Evolutionary conservation across 2,888 invertebrate genomes (phyloP), one percentile per base, ranked within the genome.

Genomic region (Eupithecia abbreviata): DNA sequence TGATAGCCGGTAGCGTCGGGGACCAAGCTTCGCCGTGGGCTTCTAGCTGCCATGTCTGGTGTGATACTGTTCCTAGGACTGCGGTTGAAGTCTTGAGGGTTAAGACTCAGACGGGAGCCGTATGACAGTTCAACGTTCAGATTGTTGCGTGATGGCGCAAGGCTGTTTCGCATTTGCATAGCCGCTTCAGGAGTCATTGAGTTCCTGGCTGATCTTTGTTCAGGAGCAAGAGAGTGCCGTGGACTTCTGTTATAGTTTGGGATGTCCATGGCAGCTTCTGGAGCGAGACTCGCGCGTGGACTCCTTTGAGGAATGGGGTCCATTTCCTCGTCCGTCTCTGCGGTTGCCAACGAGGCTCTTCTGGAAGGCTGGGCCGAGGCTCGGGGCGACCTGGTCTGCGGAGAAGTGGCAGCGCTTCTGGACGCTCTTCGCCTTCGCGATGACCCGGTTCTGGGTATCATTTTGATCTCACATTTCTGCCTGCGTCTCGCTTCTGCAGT

Each of bases 371-470:
- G 95, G 51, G 89, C 88, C 49, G 93, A 91, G 72, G 91, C 94
- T 80, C 96, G 88, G 0, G 96, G 93, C 0, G 96, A 93, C 77
- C 96, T 91, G 15, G 96, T 92, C 84, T 96, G 96, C 1, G 96
- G 96, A 2, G 96, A 96, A 6, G 96, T 96, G 58, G 96, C 96
- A 18, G 96, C 96, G 84, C 96, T 96, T 77, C 97, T 94, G 12
- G 97, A 96, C 76, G 96, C 96, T 74, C 97, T 95, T 30, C 97
- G 96, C 80, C 97, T 95, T 74, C 97, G 95, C 58, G 97, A 97
- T 49, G 97, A 96, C 84, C 96, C 96, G 5, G 93, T 93, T 85
- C 97, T 95, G 84, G 96, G 96, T 83, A 97, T 90, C 97, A 97
- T 97, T 80, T 82, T 91, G 79, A 74, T 65, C 75, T 77, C 41